Base-by-base conservation (phyloP, 2,797 vertebrate species). In the Phylloscopus collybita region DNA sequence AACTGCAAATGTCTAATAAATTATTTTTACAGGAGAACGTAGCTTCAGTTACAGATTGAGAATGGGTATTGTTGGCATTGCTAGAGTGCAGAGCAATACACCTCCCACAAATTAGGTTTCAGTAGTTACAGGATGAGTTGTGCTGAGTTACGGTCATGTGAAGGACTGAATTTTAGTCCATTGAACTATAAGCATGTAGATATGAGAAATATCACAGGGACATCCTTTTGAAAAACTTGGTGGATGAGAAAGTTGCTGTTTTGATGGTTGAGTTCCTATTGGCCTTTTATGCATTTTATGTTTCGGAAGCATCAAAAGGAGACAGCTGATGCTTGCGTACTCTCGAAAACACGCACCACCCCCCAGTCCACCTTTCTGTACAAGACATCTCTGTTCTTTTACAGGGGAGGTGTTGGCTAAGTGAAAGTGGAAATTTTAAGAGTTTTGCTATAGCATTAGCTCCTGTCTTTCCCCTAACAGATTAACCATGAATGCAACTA, bases 121-220 rank as follows among this genome's bases (percentile, higher is more conserved):
- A 32, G 73, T 95, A 95, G 67, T 92, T 84, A 80, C 93, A 56
- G 65, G 86, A 95, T 94, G 94, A 96, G 70, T 92, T 95, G 76
- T 72, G 75, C n/a, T 57, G 80, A 60, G 51, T 90, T 86, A 64
- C 0, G 7, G 9, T 96, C 51, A 10, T 81, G 75, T 84, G 66
- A 83, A 80, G 30, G 70, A 73, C n/a, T 88, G 89, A 69, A 80
- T 92, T 91, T 90, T 83, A 91, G 75, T 72, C 87, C 73, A 62
- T 53, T 86, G 72, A 82, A 34, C 40, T 78, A 3, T 42, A 62
- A 67, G 47, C 36, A 53, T 40, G 34, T 74, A 61, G 50, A 44
- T 65, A 91, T 66, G 82, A 88, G 91, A 95, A 95, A 64, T 73
- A 81, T 65, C 20, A 9, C 42, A 29, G 45, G 49, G 67, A 18